Percentiles rank a stretch among this genome's conserved stretches.
phyloP scores from a whole-genome alignment of 2,888 invertebrate species.

The Stenolophus ochropezus region DNA sequence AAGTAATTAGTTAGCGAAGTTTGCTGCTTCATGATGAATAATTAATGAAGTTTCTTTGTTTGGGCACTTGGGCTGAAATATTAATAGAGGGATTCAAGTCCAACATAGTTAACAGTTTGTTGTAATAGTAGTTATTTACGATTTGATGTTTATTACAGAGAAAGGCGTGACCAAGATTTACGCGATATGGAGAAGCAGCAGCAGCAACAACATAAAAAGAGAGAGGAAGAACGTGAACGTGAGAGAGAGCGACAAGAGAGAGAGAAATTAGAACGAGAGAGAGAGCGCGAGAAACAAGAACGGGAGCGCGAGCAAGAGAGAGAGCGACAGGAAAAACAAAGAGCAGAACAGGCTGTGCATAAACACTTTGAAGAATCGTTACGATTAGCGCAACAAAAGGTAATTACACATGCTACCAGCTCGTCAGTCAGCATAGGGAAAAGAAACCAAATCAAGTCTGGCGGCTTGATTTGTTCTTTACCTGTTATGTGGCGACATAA shows the following conservation, averaged over 20 bases:
- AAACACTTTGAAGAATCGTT: conserved; percentile 94
- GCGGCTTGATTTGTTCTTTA: conserved; percentile 38
- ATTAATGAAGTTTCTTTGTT: conserved; percentile 16
- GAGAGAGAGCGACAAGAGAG: conserved; percentile 75
- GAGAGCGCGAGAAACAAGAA: conserved; percentile 75
- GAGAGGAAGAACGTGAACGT: conserved; percentile 72
- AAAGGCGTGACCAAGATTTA: conserved; percentile 82
- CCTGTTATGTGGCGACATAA: conserved; percentile 44
- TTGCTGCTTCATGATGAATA: conserved; percentile 10
- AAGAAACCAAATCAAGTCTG: conserved; percentile 42
- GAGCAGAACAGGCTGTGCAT: conserved; percentile 82
- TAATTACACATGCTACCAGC: conserved; percentile 67
- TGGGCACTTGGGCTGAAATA: not conserved
- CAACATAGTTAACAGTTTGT: too few relatives aligned
- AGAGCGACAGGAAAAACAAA: conserved; percentile 78
- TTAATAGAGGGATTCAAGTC: not conserved
- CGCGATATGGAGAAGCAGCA: conserved; percentile 79
- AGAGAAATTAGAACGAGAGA: conserved; percentile 73
- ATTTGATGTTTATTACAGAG: conserved; percentile 11
- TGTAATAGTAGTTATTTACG: conserved; percentile 15
- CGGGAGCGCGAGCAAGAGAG: conserved; percentile 74
- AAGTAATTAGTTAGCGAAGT: conserved; percentile 16
- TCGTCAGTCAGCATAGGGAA: conserved; percentile 13
- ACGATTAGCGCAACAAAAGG: conserved; percentile 85
- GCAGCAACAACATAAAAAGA: conserved; percentile 70